Percentiles rank a stretch among this genome's conserved stretches.
Evolutionary conservation across 2,888 invertebrate genomes (phyloP).

Genomic region (Noctua fimbriata): DNA sequence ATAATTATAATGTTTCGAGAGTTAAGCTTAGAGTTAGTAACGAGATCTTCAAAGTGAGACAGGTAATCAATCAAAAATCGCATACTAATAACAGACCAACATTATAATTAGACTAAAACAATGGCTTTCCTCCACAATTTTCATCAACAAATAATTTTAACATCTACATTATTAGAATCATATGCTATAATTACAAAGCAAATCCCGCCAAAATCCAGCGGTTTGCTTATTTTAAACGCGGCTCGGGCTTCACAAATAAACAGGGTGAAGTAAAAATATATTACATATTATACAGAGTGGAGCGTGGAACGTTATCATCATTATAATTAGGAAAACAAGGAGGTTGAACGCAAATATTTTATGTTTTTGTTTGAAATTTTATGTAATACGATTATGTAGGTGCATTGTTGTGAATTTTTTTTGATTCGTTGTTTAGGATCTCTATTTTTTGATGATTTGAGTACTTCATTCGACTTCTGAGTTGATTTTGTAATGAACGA

Average conservation of each 20-base stretch:
- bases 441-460: background rate
- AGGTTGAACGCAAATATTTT: conserved; percentile 21
- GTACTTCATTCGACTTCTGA: background rate
- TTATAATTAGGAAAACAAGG: conserved; percentile 34
- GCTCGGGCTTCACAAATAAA: conserved; percentile 39
- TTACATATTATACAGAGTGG: conserved; percentile 3
- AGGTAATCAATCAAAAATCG: background rate
- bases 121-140: background rate
- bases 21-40: background rate
- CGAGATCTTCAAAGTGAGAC: background rate
- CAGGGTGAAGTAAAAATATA: conserved; percentile 38
- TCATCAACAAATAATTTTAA: conserved; percentile 22
- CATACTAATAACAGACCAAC: background rate
- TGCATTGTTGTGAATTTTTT: background rate
- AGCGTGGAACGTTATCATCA: conserved; percentile 21
- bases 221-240: conserved; percentile 35
- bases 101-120: conserved; percentile 11
- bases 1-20: too few relatives aligned
- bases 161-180: conserved; percentile 41
- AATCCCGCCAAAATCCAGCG: conserved; percentile 13
- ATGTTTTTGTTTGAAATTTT: conserved; percentile 10
- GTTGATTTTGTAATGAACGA: too few relatives aligned
- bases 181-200: conserved; percentile 46
- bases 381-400: background rate
- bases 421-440: background rate